Evolutionary conservation across 1,140 invertebrate species (phyloP), one percentile per base, ranked within the genome.

Genomic region (Varroa destructor): DNA sequence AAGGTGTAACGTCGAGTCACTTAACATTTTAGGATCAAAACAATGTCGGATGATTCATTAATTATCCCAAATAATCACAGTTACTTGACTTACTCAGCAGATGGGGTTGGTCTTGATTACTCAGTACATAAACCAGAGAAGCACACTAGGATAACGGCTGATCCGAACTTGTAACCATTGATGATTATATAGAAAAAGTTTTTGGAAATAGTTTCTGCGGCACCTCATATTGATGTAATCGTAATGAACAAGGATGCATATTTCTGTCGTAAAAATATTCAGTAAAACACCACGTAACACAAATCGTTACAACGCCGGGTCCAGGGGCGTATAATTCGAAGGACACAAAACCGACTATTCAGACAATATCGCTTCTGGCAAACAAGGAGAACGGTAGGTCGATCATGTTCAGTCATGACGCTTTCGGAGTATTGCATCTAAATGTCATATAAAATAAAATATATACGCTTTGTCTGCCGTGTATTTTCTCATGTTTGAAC

Each of bases 321-420:
- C 61, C 61, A 12, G 61, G 61, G 1, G 61, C 61, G 46, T 67
- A 67, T 40, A 67, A 67, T 67, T 37, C 61, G 3, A 67, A 67
- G 37, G 61, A 67, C 40, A 14, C 36, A 12, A 67, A 25, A 37
- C 14, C 12, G 3, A 25, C 14, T 46, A 2, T 37, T 67, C 46
- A 12, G n/a, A 2, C 12, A 40, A 40, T 40, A 3, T 67, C 36
- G 12, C 12, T 37, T 67, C 40, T 37, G 37, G 61, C 61, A 67
- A 67, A 37, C 61, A 67, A 40, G 10, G 40, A 40, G 61, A 67
- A 36, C 12, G 61, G 61, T 67, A 40, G 40, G 12, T 25, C 40
- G 14, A 14, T 14, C 12, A 25, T 25, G 25, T 25, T 25, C 25
- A 25, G 25, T 25, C 25, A 25, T 25, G 25, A 25, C 25, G 25